Base-by-base conservation (phyloP, 1,140 invertebrate genomes). In the Penaeus vannamei region DNA sequence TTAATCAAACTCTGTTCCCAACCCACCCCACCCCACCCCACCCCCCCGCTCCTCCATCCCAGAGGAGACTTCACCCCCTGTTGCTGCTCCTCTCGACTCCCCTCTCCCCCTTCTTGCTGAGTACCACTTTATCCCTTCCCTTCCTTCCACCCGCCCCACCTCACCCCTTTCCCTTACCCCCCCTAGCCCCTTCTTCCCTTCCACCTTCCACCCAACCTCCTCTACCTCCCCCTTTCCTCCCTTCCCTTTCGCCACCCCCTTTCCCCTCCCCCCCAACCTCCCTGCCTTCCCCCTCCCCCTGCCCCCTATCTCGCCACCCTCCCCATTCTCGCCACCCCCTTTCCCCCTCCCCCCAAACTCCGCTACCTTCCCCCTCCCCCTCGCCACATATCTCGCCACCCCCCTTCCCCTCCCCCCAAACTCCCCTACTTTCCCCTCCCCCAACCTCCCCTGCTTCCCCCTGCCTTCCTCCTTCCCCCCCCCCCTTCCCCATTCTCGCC, bases 401-500 rank as follows among this genome's bases (percentile, higher is more conserved):
- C 4, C 83, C 61, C 66, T 17, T 62, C 26, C n/a, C n/a, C n/a
- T n/a, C n/a, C n/a, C n/a, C n/a, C n/a, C n/a, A n/a, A 29, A 17
- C 36, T 46, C 26, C 19, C 59, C 29, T 20, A 36, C 81, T 23
- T 10, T 32, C 36, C 79, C 46, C 8, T n/a, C 17, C n/a, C 79
- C 42, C 3, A n/a, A n/a, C 46, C 17, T 46, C 79, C 53, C 46
- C 46, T n/a, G n/a, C 53, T 10, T 4, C n/a, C 4, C 10, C 20
- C 7, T 7, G 3, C 22, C 22, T 7, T 26, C 7, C 7, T 7
- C 22, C 26, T 66, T 53, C 53, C 36, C 59, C 20, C 29, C 59
- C 80, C 80, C 80, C 81, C 81, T 83, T 42, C 36, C 59, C 81
- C 14, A n/a, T 32, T 29, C 60, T 26, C 62, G n/a, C n/a, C n/a